Evolutionary conservation across 2,113 vertebrate species (phyloP).

Genomic region (Epinephelus moara): DNA sequence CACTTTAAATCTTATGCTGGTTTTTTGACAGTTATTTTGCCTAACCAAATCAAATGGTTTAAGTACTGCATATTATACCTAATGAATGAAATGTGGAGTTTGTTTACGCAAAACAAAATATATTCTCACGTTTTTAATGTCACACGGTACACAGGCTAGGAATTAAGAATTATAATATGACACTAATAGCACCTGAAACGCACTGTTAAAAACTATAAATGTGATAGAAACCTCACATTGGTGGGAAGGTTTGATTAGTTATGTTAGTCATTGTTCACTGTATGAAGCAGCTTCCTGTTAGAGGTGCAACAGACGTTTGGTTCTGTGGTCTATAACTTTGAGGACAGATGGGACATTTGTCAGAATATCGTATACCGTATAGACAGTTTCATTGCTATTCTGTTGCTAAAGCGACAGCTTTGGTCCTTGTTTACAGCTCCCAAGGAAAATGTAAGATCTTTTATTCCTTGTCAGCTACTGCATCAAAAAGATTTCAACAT

Average conservation of each 20-base stretch:
- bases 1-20: not conserved
- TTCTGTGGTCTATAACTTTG: not conserved
- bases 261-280: not conserved
- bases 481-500: no score
- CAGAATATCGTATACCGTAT: not conserved
- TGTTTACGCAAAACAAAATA: constrained; percentile 9
- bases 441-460: no score
- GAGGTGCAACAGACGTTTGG: not conserved
- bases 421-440: no score
- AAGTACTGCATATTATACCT: not conserved
- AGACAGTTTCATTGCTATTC: no score
- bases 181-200: not conserved
- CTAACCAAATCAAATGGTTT: constrained; percentile 7
- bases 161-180: not conserved
- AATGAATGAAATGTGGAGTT: constrained; percentile 1
- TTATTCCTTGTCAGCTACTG: no score
- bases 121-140: not conserved
- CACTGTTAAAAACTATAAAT: not conserved
- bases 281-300: not conserved
- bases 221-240: not conserved
- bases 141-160: not conserved
- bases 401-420: no score
- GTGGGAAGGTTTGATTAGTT: not conserved
- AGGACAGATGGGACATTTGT: not conserved
- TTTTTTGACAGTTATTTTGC: not conserved